These are phyloP conservation scores for Graptemys geographica DNA, from an alignment of 2,797 vertebrate species.

Conservation along the genomic window DNA sequence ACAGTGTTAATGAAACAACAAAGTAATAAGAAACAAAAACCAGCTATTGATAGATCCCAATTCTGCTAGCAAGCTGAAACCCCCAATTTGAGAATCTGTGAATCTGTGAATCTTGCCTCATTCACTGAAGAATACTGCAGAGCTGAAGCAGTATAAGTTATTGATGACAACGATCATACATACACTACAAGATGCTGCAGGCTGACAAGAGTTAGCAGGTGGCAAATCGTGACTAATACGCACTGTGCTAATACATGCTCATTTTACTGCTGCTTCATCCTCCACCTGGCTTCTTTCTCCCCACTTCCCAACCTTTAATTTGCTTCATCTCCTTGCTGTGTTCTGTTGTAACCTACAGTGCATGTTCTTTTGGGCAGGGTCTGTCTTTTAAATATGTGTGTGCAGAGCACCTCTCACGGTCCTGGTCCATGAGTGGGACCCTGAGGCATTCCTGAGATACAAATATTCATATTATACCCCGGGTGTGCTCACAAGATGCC, in stretches of 20 bases:
- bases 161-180: not conserved
- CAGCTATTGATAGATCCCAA: not conserved
- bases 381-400: not conserved
- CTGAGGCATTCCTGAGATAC: not conserved
- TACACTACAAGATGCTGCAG: not conserved
- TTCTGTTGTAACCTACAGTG: not conserved
- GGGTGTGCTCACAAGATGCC: not conserved
- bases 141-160: not conserved
- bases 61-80: not conserved
- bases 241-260: not conserved
- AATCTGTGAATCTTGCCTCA: not conserved
- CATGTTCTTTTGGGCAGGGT: not conserved
- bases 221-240: not conserved
- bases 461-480: not conserved
- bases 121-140: not conserved
- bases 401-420: not conserved
- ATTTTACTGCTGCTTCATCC: not conserved
- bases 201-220: not conserved
- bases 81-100: not conserved
- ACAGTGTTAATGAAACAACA: not conserved
- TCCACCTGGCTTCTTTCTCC: not conserved
- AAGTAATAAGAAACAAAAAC: rapidly evolving
- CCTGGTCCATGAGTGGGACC: not conserved
- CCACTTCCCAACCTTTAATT: not conserved
- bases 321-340: not conserved